Evolutionary conservation across 1,140 invertebrate genomes (phyloP).

Genomic region (Uloborus diversus): DNA sequence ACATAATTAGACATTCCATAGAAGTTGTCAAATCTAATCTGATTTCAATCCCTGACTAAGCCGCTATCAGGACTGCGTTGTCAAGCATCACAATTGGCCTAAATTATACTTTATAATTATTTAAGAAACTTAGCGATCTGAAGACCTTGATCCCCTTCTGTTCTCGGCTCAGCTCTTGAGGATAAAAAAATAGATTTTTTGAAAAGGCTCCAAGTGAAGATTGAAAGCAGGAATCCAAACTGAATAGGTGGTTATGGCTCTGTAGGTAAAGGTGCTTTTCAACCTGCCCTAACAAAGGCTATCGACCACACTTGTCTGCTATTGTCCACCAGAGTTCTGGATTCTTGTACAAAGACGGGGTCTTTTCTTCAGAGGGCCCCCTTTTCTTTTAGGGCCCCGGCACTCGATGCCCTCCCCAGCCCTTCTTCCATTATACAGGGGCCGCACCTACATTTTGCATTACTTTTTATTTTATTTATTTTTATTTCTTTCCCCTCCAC

Average conservation of each 20-base stretch:
- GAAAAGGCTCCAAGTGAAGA: constrained; percentile 27
- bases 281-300: constrained; percentile 34
- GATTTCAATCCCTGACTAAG: no score
- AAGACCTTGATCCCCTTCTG: background rate
- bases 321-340: constrained; percentile 24
- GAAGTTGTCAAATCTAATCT: no score
- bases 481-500: constrained; percentile 18
- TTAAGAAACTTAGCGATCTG: background rate
- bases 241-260: constrained; percentile 47
- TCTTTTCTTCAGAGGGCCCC: background rate
- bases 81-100: no score
- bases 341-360: constrained; percentile 20
- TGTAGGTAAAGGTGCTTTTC: constrained; percentile 40
- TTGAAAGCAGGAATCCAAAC: constrained; percentile 7
- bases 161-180: constrained; percentile 4
- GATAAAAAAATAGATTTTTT: constrained; percentile 21
- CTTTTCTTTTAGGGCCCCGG: constrained; percentile 14
- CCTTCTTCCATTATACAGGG: constrained; percentile 21
- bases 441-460: constrained; percentile 40
- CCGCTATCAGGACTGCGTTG: no score
- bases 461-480: constrained; percentile 29
- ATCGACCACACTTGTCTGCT: constrained; percentile 48
- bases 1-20: no score
- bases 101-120: constrained; percentile 54
- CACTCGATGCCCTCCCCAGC: constrained; percentile 27